Percentiles rank a stretch among this genome's conserved stretches.
These are phyloP conservation scores for Heloderma charlesbogerti DNA, from an alignment of 2,113 vertebrate species.

Conservation along the genomic window DNA sequence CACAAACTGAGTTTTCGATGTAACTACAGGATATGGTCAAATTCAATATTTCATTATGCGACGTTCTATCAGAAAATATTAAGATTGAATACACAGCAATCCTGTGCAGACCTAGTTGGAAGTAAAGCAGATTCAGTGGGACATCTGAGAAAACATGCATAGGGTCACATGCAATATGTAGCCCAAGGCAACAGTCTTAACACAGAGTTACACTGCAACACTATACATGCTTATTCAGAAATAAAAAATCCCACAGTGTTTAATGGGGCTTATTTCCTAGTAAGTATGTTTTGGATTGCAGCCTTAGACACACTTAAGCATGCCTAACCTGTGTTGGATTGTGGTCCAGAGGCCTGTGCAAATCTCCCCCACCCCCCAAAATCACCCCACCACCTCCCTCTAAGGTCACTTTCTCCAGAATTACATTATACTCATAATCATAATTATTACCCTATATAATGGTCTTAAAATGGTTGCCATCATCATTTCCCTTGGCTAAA, in stretches of 20 bases:
- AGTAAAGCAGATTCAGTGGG: background rate
- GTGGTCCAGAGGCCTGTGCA: background rate
- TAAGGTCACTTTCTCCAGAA: background rate
- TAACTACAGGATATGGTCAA: rapidly evolving
- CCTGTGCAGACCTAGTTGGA: background rate
- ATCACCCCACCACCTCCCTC: background rate
- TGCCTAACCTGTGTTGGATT: background rate
- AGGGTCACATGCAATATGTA: rapidly evolving
- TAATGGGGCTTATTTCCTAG: background rate
- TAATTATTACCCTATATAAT: background rate
- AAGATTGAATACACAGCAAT: background rate
- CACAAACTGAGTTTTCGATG: background rate
- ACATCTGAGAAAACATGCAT: background rate
- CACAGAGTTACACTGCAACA: background rate
- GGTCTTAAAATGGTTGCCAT: background rate
- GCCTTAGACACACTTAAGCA: background rate
- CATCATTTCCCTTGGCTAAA: conserved; percentile 8
- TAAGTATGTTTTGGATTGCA: background rate
- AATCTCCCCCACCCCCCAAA: too few relatives aligned
- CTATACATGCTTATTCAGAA: background rate
- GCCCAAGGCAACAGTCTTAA: background rate
- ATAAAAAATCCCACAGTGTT: background rate
- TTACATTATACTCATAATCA: background rate
- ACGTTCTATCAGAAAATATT: conserved; percentile 1
- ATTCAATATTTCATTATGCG: background rate